These are phyloP conservation scores for Luperina nickerlii DNA, from an alignment of 2,888 invertebrate genomes.

Conservation along the genomic window DNA sequence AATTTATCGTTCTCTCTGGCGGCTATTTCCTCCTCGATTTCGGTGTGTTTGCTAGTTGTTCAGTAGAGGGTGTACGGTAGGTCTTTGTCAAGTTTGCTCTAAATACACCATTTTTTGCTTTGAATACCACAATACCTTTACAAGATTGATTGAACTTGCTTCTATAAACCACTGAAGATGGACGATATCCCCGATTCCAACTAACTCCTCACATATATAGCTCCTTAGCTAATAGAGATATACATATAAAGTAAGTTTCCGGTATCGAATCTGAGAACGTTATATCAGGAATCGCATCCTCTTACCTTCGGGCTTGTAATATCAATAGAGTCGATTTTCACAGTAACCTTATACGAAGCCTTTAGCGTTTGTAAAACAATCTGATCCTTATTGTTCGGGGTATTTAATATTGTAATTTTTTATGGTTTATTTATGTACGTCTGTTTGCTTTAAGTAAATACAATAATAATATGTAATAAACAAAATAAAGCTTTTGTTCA, in stretches of 20 bases:
- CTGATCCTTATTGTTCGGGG: not conserved
- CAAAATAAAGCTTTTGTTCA: not conserved
- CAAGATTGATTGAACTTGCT: not conserved
- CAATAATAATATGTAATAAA: not conserved
- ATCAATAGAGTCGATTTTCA: conserved; percentile 19
- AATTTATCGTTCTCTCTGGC: conserved; percentile 57
- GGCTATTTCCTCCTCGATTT: conserved; percentile 46
- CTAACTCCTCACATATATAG: not conserved
- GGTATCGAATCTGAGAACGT: not conserved
- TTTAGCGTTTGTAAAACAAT: conserved; percentile 32
- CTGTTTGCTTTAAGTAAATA: not conserved
- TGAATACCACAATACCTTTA: not conserved
- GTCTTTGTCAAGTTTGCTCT: not conserved
- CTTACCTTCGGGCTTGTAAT: not conserved
- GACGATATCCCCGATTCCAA: no score
- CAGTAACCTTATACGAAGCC: conserved; percentile 11
- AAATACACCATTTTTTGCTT: not conserved
- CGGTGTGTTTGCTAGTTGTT: conserved; percentile 28
- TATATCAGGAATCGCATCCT: not conserved
- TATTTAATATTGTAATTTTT: not conserved
- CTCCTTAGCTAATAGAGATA: no score
- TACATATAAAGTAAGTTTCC: not conserved
- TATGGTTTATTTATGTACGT: not conserved
- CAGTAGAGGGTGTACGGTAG: not conserved
- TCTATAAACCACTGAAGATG: not conserved